Conservation (phyloP, 1,140 invertebrate genomes). For the Ladona fulva region DNA sequence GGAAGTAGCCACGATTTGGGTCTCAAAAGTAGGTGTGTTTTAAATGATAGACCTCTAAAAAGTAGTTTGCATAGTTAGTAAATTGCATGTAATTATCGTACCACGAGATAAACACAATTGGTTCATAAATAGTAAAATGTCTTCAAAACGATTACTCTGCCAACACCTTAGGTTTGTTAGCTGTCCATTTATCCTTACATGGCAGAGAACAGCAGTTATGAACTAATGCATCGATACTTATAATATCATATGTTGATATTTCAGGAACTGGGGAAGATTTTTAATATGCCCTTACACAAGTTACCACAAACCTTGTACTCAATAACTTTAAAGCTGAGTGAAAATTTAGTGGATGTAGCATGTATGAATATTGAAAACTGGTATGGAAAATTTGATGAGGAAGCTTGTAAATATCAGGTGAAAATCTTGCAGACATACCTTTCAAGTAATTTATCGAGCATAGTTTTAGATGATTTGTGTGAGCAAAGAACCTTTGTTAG, state of each 20-base stretch:
- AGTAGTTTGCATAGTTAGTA: no score
- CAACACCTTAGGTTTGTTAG: no score
- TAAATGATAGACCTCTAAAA: no score
- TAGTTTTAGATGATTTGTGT: background rate
- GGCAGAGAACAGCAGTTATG: no score
- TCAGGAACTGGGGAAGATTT: background rate
- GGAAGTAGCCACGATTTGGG: background rate
- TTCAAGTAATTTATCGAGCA: background rate
- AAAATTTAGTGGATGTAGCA: background rate
- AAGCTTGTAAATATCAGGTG: background rate
- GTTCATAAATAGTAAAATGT: no score
- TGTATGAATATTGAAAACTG: background rate
- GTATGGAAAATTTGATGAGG: background rate
- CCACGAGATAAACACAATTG: no score
- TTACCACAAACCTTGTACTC: conserved; percentile 1
- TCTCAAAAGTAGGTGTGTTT: background rate
- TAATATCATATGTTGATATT: background rate
- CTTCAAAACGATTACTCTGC: no score
- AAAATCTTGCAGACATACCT: background rate
- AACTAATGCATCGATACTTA: background rate
- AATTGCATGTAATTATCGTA: no score
- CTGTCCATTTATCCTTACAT: no score
- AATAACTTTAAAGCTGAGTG: background rate
- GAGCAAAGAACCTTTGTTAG: background rate
- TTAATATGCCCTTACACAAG: background rate